Percentiles rank a stretch among this genome's conserved stretches.
phyloP scores from a whole-genome alignment of 2,797 vertebrate species.

The Periparus ater region DNA sequence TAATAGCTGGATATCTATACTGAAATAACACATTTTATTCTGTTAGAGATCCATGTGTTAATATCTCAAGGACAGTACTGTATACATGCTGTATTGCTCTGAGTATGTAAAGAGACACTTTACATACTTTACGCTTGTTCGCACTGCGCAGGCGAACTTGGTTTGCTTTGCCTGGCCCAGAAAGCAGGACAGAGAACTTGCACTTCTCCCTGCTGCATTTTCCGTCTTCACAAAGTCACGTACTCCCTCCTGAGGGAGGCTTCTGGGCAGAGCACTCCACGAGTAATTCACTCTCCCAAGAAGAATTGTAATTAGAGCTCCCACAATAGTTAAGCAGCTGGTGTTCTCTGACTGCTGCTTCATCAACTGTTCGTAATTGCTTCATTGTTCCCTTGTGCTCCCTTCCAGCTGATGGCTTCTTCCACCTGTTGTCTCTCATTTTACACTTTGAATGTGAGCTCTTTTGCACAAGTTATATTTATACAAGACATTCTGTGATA shows the following conservation, averaged over 20 bases:
- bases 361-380: slow-evolving; percentile 50
- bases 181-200: not conserved
- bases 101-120: not conserved
- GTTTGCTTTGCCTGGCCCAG: not conserved
- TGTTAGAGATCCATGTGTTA: not conserved
- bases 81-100: not conserved
- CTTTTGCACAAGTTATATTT: not conserved
- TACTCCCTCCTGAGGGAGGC: not conserved
- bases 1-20: not conserved
- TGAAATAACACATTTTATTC: slow-evolving; percentile 29
- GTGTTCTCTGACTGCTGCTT: slow-evolving; percentile 68
- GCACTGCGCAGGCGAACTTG: not conserved
- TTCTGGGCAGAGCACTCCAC: not conserved
- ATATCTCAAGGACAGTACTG: not conserved
- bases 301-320: slow-evolving; percentile 65
- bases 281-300: slow-evolving; percentile 41
- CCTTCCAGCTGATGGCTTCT: slow-evolving; percentile 51
- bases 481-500: not conserved
- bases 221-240: not conserved
- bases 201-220: not conserved
- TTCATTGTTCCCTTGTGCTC: slow-evolving; percentile 63
- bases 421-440: slow-evolving; percentile 62
- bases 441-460: not conserved
- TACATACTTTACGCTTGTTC: too few relatives aligned
- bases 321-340: slow-evolving; percentile 65